Base-by-base conservation (phyloP, 1,140 invertebrate species). In the Zophobas atratus region DNA sequence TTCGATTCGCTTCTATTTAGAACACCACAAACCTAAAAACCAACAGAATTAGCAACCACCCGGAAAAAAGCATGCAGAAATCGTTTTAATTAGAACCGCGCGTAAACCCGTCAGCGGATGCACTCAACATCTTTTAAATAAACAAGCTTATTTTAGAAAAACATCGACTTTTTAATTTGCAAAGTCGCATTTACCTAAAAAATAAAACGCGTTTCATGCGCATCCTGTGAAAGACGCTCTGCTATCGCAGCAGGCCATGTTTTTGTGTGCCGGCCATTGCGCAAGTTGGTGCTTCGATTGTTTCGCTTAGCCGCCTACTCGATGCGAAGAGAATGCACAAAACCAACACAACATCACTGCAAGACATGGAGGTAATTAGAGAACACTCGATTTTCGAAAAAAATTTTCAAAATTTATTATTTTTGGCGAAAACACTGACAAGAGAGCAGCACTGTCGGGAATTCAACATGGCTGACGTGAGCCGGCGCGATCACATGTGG, bases 381-480 rank as follows among this genome's bases (percentile, higher is more conserved):
- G n/a, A n/a, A 20, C 60, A 43, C 60, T 43, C 6, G 20, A 43
- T 41, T 67, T 67, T 67, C 35, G 38, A 8, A n/a, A 33, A 6
- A 60, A 38, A 38, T 60, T 60, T 8, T 6, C 32, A 8, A 33
- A 5, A 48, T 32, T 43, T 43, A 20, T n/a, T 2, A 20, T 36
- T 43, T 67, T 4, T 8, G 2, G 3, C 34, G 6, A 32, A 67
- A 67, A 46, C 34, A 60, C 32, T 53, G 49, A 76, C 76, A 75
- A 82, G 80, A 57, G 76, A 76, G 81, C 82, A 81, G 81, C 82
- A 83, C 84, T 77, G 77, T 84, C 83, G 80, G 49, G 49, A 76
- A 84, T 82, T 81, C 83, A 84, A 83, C 76, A 84, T 84, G 84
- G 84, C 84, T 79, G 84, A 71, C 76, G 70, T 51, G 77, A 77